Evolutionary conservation across 2,797 vertebrate species (phyloP), one percentile per base, ranked within the genome.

Genomic region (Crenuchus spilurus): DNA sequence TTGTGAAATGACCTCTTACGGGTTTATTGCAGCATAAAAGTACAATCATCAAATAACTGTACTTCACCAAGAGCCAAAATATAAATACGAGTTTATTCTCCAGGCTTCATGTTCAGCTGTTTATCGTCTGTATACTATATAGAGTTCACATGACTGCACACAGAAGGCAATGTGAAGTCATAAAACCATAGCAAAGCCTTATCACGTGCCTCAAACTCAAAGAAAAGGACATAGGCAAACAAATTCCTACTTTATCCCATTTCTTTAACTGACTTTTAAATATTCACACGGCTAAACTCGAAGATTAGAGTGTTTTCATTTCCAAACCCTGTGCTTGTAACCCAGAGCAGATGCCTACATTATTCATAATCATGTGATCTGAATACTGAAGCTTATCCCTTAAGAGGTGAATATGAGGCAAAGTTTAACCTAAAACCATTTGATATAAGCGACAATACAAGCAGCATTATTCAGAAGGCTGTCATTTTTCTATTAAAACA

Each of bases 111-210:
- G 41, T 46, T 64, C 6, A 65, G 20, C 42, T 20, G 20, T 54
- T 14, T 60, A 57, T 13, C 10, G 54, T 33, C 7, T 31, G 54
- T 57, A 18, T 18, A 57, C 28, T 18, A 16, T 33, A n/a, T n/a
- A 57, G 30, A 31, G 10, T 37, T 39, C 57, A 37, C 57, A 37
- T 60, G 57, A 60, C 33, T 41, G 35, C 33, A 57, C 13, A 60
- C 20, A 60, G n/a, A 37, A 37, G 18, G 74, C 69, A 73, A 79
- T 7, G n/a, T 30, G 46, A 86, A 84, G 71, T 66, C 69, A 82
- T 46, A 46, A 80, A 76, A 80, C 39, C 70, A 65, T 22, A 82
- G 82, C 76, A 76, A 83, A 86, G 83, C 81, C 84, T 61, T 35
- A 74, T 83, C 80, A 87, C 72, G 70, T 57, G 54, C 30, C 33